phyloP scores from a whole-genome alignment of 2,113 vertebrate species.

The Excalfactoria chinensis region DNA sequence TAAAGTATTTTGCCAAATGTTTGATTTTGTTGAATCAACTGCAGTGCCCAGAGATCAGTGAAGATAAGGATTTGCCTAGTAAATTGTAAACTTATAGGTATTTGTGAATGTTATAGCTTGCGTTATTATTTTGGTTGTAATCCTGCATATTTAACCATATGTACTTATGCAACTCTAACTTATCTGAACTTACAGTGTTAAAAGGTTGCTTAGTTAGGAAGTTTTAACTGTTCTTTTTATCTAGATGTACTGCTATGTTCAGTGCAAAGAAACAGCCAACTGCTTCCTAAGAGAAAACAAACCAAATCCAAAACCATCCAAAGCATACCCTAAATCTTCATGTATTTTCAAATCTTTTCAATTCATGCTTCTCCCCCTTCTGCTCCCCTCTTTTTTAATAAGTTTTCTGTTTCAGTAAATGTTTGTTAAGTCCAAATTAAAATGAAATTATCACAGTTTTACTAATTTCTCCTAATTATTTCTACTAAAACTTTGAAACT shows the following conservation, averaged over 20 bases:
- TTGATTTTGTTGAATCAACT: background rate
- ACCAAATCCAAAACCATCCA: background rate
- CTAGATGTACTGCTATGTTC: background rate
- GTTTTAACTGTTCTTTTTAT: background rate
- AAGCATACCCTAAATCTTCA: background rate
- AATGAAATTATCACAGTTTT: background rate
- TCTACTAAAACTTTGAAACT: background rate
- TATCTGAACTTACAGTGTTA: background rate
- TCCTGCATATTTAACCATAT: background rate
- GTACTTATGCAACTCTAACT: background rate
- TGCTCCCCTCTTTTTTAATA: too few species aligned
- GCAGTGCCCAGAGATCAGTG: background rate
- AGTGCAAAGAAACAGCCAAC: background rate
- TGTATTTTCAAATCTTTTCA: background rate
- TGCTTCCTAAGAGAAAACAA: rapidly evolving
- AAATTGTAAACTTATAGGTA: background rate
- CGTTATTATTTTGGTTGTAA: conserved; percentile 9
- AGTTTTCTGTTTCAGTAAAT: background rate
- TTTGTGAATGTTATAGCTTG: background rate
- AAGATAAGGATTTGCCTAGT: background rate
- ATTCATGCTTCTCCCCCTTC: too few species aligned
- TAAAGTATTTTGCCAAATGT: background rate
- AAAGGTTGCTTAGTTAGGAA: background rate
- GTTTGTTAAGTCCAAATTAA: background rate
- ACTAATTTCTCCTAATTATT: background rate